Percentiles rank a stretch among this genome's conserved stretches.
Conservation (phyloP, 2,888 invertebrate species). For the Candidula unifasciata region DNA sequence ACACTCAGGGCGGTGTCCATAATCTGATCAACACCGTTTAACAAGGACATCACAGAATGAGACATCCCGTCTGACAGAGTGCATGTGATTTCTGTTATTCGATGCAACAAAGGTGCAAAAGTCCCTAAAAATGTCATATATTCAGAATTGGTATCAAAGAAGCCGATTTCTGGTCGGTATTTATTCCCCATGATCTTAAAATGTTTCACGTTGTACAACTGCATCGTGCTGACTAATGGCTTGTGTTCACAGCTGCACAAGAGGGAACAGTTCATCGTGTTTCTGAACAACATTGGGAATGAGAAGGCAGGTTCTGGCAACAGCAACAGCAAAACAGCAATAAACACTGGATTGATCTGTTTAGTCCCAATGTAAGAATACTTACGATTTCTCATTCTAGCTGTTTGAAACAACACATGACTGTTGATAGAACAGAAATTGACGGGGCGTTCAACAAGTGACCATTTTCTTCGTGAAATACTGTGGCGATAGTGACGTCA, state of each 20-base stretch:
- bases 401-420: neutral
- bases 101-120: constrained; percentile 16
- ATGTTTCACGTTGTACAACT: constrained; percentile 24
- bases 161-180: constrained; percentile 21
- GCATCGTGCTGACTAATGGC: constrained; percentile 14
- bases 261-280: constrained; percentile 40
- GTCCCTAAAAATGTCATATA: constrained; percentile 38
- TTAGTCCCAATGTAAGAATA: neutral
- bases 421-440: neutral
- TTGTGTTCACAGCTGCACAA: constrained; percentile 29
- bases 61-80: constrained; percentile 15
- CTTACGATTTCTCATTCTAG: constrained; percentile 26
- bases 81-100: constrained; percentile 33
- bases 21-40: constrained; percentile 43
- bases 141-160: constrained; percentile 22
- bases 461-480: neutral
- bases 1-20: constrained; percentile 38
- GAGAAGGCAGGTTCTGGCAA: neutral
- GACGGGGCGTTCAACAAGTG: neutral
- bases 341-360: neutral
- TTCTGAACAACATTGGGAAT: neutral
- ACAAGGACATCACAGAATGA: constrained; percentile 23
- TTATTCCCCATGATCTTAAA: constrained; percentile 26
- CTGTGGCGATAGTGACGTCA: constrained; percentile 8
- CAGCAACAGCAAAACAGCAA: neutral